These are phyloP conservation scores for Tiphia femorata DNA, from an alignment of 2,888 invertebrate species.

Conservation along the genomic window DNA sequence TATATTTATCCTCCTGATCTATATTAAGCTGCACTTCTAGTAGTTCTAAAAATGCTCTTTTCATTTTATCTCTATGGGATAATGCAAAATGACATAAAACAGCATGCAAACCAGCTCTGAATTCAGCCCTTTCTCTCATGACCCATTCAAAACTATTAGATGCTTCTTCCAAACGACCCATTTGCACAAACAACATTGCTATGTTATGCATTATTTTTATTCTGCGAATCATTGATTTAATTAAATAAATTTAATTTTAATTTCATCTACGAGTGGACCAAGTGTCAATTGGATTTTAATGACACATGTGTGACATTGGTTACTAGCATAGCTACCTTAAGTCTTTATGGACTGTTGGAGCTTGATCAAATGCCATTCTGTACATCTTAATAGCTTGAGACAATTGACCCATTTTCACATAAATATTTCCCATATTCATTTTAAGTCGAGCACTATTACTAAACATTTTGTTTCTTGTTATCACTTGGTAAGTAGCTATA, in stretches of 20 bases:
- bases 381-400: constrained; percentile 97
- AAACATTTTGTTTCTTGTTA: constrained; percentile 94
- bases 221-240: constrained; percentile 68
- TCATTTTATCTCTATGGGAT: constrained; percentile 93
- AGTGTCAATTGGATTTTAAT: neutral
- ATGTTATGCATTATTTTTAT: constrained; percentile 99
- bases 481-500: constrained; percentile 93
- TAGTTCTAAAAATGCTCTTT: constrained; percentile 90
- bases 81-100: constrained; percentile 90
- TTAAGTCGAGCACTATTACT: constrained; percentile 93
- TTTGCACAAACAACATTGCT: constrained; percentile 91
- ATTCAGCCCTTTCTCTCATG: constrained; percentile 95
- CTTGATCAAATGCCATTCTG: constrained; percentile 98
- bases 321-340: constrained; percentile 75
- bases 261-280: neutral
- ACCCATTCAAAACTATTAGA: constrained; percentile 97
- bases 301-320: neutral
- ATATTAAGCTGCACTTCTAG: constrained; percentile 88
- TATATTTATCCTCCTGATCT: constrained; percentile 80
- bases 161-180: constrained; percentile 97
- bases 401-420: constrained; percentile 93
- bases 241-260: too few species aligned
- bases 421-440: constrained; percentile 98
- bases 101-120: constrained; percentile 88
- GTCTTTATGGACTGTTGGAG: constrained; percentile 92